Conservation (phyloP, 2,113 vertebrate genomes). For the Psophia crepitans region DNA sequence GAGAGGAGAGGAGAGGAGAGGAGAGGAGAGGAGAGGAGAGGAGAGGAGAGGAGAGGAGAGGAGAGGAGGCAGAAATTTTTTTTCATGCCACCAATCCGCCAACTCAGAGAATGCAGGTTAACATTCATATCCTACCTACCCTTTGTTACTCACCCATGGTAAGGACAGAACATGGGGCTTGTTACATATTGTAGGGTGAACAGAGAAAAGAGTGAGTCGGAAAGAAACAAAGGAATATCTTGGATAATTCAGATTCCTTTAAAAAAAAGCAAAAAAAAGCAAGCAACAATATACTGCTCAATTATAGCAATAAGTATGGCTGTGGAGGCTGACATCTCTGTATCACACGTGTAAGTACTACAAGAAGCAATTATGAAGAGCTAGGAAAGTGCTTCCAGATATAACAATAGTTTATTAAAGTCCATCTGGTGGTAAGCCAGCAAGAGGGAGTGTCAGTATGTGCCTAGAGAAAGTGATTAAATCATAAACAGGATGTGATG, state of each 20-base stretch:
- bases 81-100: neutral
- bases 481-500: constrained; percentile 22
- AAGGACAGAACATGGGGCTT: neutral
- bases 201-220: neutral
- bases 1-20: too few species aligned
- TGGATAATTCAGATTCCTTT: neutral
- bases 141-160: neutral
- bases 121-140: neutral
- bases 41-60: neutral
- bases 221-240: neutral
- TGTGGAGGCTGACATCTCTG: neutral
- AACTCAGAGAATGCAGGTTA: neutral
- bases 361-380: neutral
- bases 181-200: neutral
- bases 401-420: constrained; percentile 27
- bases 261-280: neutral
- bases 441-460: neutral
- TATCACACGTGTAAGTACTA: neutral
- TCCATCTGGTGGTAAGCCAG: neutral
- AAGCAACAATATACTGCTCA: neutral
- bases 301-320: neutral
- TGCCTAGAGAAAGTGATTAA: constrained; percentile 20
- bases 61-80: neutral
- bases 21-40: neutral
- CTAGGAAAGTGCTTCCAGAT: neutral